Conservation (phyloP, 2,113 vertebrate genomes). For the Artemisiospiza belli region DNA sequence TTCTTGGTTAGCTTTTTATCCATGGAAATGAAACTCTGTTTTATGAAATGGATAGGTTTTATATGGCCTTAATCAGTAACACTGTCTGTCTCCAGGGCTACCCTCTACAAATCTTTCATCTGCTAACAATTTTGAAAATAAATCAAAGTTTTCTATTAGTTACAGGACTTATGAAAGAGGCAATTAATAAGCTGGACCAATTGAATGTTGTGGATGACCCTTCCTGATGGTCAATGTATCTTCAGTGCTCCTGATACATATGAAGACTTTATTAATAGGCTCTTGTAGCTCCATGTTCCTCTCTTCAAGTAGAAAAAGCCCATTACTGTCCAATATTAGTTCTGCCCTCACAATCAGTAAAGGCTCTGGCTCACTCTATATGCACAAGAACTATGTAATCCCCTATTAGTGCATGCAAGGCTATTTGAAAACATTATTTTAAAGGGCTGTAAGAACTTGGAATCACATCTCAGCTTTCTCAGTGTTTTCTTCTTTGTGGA, state of each 20-base stretch:
- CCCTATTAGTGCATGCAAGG: not conserved
- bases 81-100: not conserved
- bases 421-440: not conserved
- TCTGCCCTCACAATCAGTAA: not conserved
- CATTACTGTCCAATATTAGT: not conserved
- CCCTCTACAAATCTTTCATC: not conserved
- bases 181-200: not conserved
- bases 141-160: not conserved
- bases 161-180: not conserved
- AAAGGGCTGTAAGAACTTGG: not conserved
- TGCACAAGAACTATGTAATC: not conserved
- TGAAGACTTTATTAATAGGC: not conserved
- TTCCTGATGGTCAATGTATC: not conserved
- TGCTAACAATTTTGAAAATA: not conserved
- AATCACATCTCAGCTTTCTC: not conserved
- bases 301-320: not conserved
- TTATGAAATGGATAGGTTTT: not conserved
- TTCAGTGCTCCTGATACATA: not conserved
- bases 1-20: not conserved
- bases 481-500: not conserved
- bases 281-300: not conserved
- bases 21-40: not conserved
- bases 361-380: not conserved
- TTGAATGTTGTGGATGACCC: not conserved
- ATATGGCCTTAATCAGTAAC: not conserved